Evolutionary conservation across 2,888 invertebrate species (phyloP).

Genomic region (Sminthurides aquaticus): DNA sequence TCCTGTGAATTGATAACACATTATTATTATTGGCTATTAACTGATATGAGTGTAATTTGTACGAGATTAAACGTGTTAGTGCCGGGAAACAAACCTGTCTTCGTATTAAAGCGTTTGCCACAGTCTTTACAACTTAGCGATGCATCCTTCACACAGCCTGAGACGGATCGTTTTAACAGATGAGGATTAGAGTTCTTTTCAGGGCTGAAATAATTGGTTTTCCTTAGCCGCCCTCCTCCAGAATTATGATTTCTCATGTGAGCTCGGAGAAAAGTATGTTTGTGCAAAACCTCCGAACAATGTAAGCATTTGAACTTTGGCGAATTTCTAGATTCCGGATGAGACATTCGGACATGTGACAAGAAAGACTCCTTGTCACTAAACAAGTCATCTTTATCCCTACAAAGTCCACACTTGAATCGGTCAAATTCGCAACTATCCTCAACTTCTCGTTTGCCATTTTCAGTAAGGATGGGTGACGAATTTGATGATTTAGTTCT

Average conservation of each 20-base stretch:
- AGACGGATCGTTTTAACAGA: not conserved
- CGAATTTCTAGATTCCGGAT: not conserved
- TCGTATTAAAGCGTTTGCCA: slow-evolving; percentile 30
- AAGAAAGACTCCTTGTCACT: not conserved
- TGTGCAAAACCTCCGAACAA: not conserved
- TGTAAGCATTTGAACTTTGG: not conserved
- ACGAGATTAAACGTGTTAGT: too few species aligned
- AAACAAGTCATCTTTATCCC: slow-evolving; percentile 17
- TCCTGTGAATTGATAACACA: too few species aligned
- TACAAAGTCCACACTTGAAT: slow-evolving; percentile 23
- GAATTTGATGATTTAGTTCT: not conserved
- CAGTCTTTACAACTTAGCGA: slow-evolving; percentile 23
- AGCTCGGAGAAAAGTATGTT: not conserved
- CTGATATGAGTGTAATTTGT: too few species aligned
- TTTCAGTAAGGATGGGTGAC: not conserved
- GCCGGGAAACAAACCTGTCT: too few species aligned
- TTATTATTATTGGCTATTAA: too few species aligned
- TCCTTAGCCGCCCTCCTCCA: not conserved
- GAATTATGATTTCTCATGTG: not conserved
- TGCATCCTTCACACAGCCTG: not conserved
- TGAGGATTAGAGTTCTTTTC: not conserved
- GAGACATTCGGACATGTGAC: not conserved
- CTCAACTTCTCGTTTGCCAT: too few species aligned
- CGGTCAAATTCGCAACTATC: not conserved
- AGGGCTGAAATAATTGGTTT: too few species aligned